phyloP scores from a whole-genome alignment of 1,140 invertebrate species.

The Dinothrombium tinctorium region DNA sequence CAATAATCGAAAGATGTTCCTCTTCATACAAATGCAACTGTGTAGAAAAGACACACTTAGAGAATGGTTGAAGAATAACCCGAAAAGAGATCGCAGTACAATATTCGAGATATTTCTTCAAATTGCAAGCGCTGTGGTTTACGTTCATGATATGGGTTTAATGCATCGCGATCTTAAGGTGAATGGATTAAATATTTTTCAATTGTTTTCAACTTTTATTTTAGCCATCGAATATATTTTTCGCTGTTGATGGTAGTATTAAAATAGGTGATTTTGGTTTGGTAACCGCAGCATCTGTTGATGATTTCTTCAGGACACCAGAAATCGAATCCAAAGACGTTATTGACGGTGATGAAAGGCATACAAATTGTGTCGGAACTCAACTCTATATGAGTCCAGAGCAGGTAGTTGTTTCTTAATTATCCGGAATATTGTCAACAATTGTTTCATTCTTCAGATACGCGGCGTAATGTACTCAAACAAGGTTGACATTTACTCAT shows the following conservation, averaged over 20 bases:
- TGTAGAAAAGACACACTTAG: conserved; percentile 64
- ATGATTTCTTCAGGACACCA: conserved; percentile 23
- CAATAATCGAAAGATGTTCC: conserved; percentile 29
- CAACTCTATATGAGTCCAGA: conserved; percentile 93
- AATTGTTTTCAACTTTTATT: not conserved
- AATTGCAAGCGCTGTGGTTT: conserved; percentile 78
- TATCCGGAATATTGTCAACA: too few relatives aligned
- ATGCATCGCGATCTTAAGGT: conserved; percentile 88
- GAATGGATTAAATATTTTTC: conserved; percentile 11
- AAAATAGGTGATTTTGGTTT: conserved; percentile 94
- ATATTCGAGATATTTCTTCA: conserved; percentile 63
- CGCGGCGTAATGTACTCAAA: too few relatives aligned
- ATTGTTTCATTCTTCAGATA: too few relatives aligned
- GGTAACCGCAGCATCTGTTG: conserved; percentile 55
- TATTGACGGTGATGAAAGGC: conserved; percentile 20
- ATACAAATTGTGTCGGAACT: conserved; percentile 55
- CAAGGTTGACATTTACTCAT: too few relatives aligned
- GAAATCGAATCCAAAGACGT: conserved; percentile 1
- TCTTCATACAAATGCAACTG: conserved; percentile 94
- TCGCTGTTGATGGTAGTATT: conserved; percentile 60
- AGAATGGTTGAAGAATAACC: conserved; percentile 46
- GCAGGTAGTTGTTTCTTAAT: conserved; percentile 36
- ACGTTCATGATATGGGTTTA: conserved; percentile 66
- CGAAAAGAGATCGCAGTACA: conserved; percentile 20
- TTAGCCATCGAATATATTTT: conserved; percentile 85